Conservation (phyloP, 2,888 invertebrate genomes). For the Druceiella hillmani region DNA sequence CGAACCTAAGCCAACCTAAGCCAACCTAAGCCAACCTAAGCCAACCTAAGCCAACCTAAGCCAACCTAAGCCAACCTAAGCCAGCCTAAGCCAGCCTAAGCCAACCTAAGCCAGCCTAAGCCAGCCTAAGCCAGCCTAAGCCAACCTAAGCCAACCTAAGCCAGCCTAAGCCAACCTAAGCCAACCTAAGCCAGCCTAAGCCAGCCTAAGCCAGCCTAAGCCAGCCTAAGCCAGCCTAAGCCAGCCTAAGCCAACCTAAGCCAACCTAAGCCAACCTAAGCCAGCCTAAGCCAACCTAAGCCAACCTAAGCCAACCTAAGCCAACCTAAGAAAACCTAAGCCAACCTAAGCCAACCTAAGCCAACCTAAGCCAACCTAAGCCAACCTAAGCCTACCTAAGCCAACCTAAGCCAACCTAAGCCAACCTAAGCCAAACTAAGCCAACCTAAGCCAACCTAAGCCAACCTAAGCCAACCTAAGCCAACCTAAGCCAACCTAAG, state of each 20-base stretch:
- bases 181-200: slow-evolving; percentile 11
- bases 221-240: slow-evolving; percentile 11
- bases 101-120: slow-evolving; percentile 13
- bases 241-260: slow-evolving; percentile 12
- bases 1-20: slow-evolving; percentile 16
- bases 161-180: slow-evolving; percentile 12
- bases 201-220: slow-evolving; percentile 11
- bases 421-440: slow-evolving; percentile 12
- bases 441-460: slow-evolving; percentile 12
- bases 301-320: slow-evolving; percentile 12
- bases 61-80: slow-evolving; percentile 13
- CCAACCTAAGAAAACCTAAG: slow-evolving; percentile 12
- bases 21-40: slow-evolving; percentile 14
- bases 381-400: slow-evolving; percentile 12
- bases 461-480: slow-evolving; percentile 12
- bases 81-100: slow-evolving; percentile 13
- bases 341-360: slow-evolving; percentile 12
- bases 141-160: slow-evolving; percentile 12
- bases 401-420: slow-evolving; percentile 12
- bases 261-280: slow-evolving; percentile 11
- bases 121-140: slow-evolving; percentile 10
- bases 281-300: slow-evolving; percentile 12
- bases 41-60: slow-evolving; percentile 13
- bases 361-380: slow-evolving; percentile 12
- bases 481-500: slow-evolving; percentile 12